These are phyloP conservation scores for Thaumetopoea pityocampa DNA, from an alignment of 1,140 invertebrate genomes.

Conservation along the genomic window DNA sequence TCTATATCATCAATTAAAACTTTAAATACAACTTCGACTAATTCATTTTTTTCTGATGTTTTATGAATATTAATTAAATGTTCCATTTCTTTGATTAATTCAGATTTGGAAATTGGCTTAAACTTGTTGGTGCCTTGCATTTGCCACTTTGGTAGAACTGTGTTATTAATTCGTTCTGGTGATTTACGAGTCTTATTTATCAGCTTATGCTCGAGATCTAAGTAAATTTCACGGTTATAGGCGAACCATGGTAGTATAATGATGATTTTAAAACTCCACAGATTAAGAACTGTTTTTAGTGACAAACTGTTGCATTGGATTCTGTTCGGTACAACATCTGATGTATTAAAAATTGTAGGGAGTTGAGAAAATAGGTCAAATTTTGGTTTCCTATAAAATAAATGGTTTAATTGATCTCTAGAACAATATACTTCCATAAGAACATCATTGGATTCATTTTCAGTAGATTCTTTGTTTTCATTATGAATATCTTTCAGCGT, in stretches of 20 bases:
- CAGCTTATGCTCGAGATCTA: slow-evolving; percentile 33
- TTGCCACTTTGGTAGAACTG: too few species aligned
- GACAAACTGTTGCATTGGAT: slow-evolving; percentile 21
- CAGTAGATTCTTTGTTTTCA: slow-evolving; percentile 1
- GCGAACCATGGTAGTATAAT: slow-evolving; percentile 13
- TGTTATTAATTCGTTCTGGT: neutral
- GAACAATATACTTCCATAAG: slow-evolving; percentile 41
- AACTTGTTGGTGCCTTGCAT: too few species aligned
- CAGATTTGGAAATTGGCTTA: too few species aligned
- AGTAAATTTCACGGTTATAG: slow-evolving; percentile 26
- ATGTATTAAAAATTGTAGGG: slow-evolving; percentile 41
- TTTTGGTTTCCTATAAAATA: slow-evolving; percentile 37
- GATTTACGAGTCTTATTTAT: slow-evolving; percentile 25
- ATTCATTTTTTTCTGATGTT: too few species aligned
- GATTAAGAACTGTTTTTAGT: slow-evolving; percentile 39
- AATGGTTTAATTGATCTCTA: slow-evolving; percentile 37
- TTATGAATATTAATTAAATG: too few species aligned
- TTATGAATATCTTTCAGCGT: slow-evolving; percentile 5
- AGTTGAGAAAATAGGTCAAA: slow-evolving; percentile 17
- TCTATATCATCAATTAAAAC: too few species aligned
- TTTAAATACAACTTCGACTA: too few species aligned
- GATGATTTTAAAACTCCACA: slow-evolving; percentile 27
- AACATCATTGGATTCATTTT: slow-evolving; percentile 14
- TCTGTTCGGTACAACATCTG: slow-evolving; percentile 7
- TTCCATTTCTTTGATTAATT: too few species aligned